These are phyloP conservation scores for Lasioglossum leucozonium DNA, from an alignment of 2,888 invertebrate genomes.

Conservation along the genomic window DNA sequence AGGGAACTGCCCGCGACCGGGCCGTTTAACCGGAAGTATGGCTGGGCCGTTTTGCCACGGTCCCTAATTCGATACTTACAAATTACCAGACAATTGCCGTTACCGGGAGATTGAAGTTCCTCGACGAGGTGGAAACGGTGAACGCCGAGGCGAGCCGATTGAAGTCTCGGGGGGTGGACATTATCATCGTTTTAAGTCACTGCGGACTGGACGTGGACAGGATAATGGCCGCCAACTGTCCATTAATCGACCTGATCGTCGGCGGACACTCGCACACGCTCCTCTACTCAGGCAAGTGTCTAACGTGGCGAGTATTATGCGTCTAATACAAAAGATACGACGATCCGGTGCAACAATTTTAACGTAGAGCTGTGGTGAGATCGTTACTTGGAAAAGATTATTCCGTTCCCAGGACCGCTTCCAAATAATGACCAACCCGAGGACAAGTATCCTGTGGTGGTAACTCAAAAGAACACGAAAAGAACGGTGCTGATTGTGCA, in stretches of 20 bases:
- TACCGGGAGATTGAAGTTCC: constrained; percentile 88
- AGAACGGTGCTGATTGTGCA: constrained; percentile 89
- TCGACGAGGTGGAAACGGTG: constrained; percentile 89
- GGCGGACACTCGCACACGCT: constrained; percentile 94
- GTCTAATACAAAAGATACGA: neutral
- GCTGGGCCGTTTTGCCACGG: constrained; percentile 27
- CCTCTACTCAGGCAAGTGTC: constrained; percentile 87
- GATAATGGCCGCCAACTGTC: constrained; percentile 88
- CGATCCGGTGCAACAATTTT: neutral
- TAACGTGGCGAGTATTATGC: constrained; percentile 67
- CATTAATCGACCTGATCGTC: constrained; percentile 92
- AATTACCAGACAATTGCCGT: constrained; percentile 87
- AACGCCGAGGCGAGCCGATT: constrained; percentile 89
- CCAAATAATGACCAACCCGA: constrained; percentile 81
- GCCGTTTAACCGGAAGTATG: constrained; percentile 35
- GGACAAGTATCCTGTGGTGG: constrained; percentile 90
- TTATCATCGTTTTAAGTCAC: constrained; percentile 94
- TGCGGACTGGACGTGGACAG: constrained; percentile 90
- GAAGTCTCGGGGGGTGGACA: constrained; percentile 88
- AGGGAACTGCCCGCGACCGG: neutral
- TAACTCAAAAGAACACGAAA: constrained; percentile 86
- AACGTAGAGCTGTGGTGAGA: neutral
- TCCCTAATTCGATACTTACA: constrained; percentile 33
- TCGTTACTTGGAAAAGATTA: neutral
- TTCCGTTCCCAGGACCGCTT: constrained; percentile 67